phyloP scores from a whole-genome alignment of 1,140 invertebrate genomes.

The Callitettix versicolor region DNA sequence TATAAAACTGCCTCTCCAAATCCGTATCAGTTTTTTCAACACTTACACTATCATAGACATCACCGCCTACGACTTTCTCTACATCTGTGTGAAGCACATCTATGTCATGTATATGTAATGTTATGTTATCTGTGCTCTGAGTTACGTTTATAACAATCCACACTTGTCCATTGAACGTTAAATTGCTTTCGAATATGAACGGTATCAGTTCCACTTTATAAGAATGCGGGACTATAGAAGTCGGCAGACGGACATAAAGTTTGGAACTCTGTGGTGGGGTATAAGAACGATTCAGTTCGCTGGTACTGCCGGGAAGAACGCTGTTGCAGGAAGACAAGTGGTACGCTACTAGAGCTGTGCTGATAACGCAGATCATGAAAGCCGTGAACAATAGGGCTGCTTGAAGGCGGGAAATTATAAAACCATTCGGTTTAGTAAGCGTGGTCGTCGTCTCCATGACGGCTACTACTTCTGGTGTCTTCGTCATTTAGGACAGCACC shows the following conservation, averaged over 20 bases:
- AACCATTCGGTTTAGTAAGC: background rate
- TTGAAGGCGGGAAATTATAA: slow-evolving; percentile 1
- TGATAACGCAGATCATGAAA: background rate
- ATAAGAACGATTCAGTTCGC: background rate
- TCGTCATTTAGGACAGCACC: background rate
- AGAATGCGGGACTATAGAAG: slow-evolving; percentile 47
- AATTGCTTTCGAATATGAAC: slow-evolving; percentile 53
- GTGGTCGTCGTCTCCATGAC: slow-evolving; percentile 9
- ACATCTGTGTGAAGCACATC: background rate
- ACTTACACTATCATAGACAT: background rate
- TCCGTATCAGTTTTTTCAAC: slow-evolving; percentile 40
- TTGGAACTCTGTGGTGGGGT: background rate
- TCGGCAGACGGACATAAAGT: slow-evolving; percentile 51
- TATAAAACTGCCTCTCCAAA: slow-evolving; percentile 59
- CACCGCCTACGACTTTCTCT: no score
- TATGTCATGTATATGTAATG: slow-evolving; percentile 61
- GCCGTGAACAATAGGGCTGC: slow-evolving; percentile 6
- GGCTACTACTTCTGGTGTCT: slow-evolving; percentile 7
- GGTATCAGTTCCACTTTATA: slow-evolving; percentile 60
- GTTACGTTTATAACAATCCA: slow-evolving; percentile 53
- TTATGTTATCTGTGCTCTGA: slow-evolving; percentile 56
- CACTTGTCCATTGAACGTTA: slow-evolving; percentile 63
- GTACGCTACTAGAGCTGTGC: slow-evolving; percentile 6
- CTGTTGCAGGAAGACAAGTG: slow-evolving; percentile 1
- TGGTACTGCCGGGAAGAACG: no score